These are phyloP conservation scores for Rattus rattus DNA, from an alignment of 2,113 vertebrate genomes.

Conservation along the genomic window DNA sequence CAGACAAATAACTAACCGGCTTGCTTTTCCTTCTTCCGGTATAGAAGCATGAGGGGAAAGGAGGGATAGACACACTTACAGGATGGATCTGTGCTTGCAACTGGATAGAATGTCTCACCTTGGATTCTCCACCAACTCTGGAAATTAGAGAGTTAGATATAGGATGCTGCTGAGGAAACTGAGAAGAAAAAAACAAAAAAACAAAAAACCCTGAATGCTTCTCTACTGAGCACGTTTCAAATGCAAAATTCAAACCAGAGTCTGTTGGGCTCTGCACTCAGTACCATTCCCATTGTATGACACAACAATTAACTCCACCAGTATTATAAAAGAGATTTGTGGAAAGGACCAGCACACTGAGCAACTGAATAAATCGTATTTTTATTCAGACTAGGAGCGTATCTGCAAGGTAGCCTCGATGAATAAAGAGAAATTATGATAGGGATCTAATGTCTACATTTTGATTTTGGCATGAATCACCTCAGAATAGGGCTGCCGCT, in stretches of 20 bases:
- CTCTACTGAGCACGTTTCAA: not conserved
- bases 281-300: not conserved
- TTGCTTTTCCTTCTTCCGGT: not conserved
- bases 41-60: not conserved
- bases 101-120: not conserved
- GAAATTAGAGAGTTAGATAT: not conserved
- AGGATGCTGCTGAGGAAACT: not conserved
- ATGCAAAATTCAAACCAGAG: not conserved
- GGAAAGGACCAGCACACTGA: not conserved
- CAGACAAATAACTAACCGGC: not conserved
- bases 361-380: not conserved
- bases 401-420: not conserved
- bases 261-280: not conserved
- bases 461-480: not conserved
- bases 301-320: not conserved
- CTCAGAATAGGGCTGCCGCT: not conserved
- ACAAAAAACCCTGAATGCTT: not conserved
- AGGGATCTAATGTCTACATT: slow-evolving; percentile 34
- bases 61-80: not conserved
- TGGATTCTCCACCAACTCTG: not conserved
- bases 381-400: not conserved
- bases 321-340: not conserved
- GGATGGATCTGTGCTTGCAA: not conserved
- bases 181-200: not conserved
- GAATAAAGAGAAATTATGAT: not conserved